Evolutionary conservation across 2,888 invertebrate species (phyloP).

Genomic region (Zelleria hepariella): DNA sequence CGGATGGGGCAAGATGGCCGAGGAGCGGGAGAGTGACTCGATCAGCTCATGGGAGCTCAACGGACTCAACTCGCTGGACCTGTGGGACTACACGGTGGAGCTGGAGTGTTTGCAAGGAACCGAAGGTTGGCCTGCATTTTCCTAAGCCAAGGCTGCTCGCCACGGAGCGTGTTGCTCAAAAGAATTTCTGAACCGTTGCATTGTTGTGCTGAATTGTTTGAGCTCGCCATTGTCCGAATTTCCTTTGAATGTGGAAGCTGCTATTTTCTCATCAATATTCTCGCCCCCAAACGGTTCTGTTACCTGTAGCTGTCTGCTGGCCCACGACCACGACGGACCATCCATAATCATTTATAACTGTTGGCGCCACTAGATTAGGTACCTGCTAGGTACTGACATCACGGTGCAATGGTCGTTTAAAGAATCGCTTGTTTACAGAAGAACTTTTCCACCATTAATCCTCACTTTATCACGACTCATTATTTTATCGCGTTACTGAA

Average conservation of each 20-base stretch:
- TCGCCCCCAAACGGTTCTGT: too few relatives aligned
- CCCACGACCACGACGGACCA: neutral
- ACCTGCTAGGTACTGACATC: neutral
- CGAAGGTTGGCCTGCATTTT: constrained; percentile 73
- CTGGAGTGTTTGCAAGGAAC: constrained; percentile 84
- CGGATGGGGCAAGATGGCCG: constrained; percentile 47
- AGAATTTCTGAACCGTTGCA: neutral
- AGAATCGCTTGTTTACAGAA: neutral
- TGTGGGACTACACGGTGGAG: constrained; percentile 89
- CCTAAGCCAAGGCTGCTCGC: constrained; percentile 21
- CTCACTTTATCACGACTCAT: neutral
- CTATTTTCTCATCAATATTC: too few relatives aligned
- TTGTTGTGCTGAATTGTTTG: neutral
- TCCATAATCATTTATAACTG: neutral
- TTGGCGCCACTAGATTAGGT: too few relatives aligned
- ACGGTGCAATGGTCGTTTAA: neutral
- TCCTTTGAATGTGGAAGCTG: neutral
- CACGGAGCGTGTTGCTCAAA: neutral
- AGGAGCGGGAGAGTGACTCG: constrained; percentile 55
- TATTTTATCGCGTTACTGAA: too few relatives aligned
- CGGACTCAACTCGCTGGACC: constrained; percentile 80
- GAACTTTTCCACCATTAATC: neutral
- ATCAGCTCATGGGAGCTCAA: constrained; percentile 68
- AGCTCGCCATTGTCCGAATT: neutral
- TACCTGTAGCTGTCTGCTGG: neutral